Percentiles rank a stretch among this genome's conserved stretches.
phyloP scores from a whole-genome alignment of 1,140 invertebrate genomes.

The Steinernema feltiae region DNA sequence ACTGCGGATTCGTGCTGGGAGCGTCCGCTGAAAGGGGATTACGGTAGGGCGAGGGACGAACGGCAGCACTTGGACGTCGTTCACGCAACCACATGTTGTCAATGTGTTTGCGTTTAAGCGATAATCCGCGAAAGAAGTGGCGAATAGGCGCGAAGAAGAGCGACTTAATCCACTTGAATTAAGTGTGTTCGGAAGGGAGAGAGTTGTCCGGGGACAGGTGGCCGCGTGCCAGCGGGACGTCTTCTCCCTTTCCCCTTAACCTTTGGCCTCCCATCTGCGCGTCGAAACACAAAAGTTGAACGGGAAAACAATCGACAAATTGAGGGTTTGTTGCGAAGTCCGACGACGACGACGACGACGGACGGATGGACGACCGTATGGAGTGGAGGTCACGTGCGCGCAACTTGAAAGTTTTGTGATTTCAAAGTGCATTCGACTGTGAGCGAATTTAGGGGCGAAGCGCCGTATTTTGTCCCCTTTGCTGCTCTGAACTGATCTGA shows the following conservation, averaged over 20 bases:
- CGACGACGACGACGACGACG: too few relatives aligned
- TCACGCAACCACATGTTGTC: neutral
- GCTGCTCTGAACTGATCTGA: too few relatives aligned
- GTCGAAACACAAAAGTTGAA: slow-evolving; percentile 5
- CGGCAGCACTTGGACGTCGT: neutral
- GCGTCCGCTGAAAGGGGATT: neutral
- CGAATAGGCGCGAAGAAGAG: neutral
- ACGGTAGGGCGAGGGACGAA: neutral
- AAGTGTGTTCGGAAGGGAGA: neutral
- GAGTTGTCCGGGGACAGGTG: neutral
- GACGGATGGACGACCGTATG: too few relatives aligned
- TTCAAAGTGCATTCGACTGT: too few relatives aligned
- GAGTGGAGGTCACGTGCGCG: too few relatives aligned
- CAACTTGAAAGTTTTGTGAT: too few relatives aligned
- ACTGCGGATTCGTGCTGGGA: neutral
- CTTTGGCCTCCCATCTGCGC: slow-evolving; percentile 12
- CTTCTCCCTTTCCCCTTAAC: slow-evolving; percentile 8
- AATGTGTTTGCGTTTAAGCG: neutral
- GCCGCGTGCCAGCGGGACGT: slow-evolving; percentile 9
- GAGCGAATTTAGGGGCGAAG: too few relatives aligned
- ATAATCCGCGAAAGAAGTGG: neutral
- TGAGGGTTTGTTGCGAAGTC: slow-evolving; percentile 1
- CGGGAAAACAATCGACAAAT: neutral
- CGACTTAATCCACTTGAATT: neutral
- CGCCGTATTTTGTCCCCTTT: too few relatives aligned